phyloP scores from a whole-genome alignment of 2,113 vertebrate species.

The Upupa epops region DNA sequence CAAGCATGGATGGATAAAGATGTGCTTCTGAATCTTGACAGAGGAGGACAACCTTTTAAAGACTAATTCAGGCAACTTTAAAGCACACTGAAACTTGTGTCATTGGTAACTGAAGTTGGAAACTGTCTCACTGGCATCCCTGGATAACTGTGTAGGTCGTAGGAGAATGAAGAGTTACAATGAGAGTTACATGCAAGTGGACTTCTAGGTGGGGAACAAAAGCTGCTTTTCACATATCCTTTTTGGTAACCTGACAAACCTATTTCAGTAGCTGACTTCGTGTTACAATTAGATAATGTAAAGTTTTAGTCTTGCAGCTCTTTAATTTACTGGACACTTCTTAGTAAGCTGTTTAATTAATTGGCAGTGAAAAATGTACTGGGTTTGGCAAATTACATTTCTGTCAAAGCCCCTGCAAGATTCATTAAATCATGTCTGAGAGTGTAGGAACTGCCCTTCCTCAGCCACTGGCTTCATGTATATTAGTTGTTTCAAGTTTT shows the following conservation, averaged over 20 bases:
- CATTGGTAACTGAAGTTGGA: neutral
- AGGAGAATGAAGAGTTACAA: neutral
- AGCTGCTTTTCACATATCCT: neutral
- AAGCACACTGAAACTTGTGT: neutral
- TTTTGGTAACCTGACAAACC: neutral
- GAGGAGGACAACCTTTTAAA: neutral
- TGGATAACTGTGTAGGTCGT: neutral
- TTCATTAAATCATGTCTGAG: constrained; percentile 53
- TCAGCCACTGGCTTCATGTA: neutral
- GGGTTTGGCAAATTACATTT: constrained; percentile 65
- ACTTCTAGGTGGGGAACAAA: neutral
- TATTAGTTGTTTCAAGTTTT: neutral
- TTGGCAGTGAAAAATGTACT: constrained; percentile 62
- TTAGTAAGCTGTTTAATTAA: constrained; percentile 62
- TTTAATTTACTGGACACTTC: constrained; percentile 62
- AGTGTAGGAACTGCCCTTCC: constrained; percentile 10
- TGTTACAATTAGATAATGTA: constrained; percentile 62
- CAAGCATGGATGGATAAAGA: neutral
- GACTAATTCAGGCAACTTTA: neutral
- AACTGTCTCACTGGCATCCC: neutral
- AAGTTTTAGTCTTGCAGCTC: constrained; percentile 21
- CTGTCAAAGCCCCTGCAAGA: constrained; percentile 38
- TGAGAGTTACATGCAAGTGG: neutral
- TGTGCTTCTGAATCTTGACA: neutral
- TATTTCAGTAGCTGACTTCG: constrained; percentile 25